Evolutionary conservation across 1,140 invertebrate species (phyloP).

Genomic region (Pemphigus obesinymphae): DNA sequence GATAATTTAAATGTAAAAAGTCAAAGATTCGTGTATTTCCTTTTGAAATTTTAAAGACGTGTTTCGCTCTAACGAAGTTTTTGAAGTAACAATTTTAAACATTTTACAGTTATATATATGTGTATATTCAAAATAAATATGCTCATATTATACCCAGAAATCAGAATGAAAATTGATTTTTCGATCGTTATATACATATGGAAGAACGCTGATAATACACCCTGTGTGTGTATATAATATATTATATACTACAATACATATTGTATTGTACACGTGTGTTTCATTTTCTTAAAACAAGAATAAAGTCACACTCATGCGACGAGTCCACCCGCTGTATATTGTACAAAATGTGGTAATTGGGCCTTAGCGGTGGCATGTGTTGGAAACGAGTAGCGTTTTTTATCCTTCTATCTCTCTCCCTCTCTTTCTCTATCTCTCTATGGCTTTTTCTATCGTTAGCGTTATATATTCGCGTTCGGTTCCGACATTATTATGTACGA

Average conservation of each 20-base stretch:
- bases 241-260: neutral
- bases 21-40: too few relatives aligned
- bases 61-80: too few relatives aligned
- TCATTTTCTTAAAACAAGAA: conserved; percentile 14
- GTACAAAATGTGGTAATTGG: conserved; percentile 14
- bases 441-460: neutral
- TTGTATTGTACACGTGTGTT: neutral
- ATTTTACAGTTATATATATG: too few relatives aligned
- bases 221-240: neutral
- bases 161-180: too few relatives aligned
- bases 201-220: too few relatives aligned
- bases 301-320: neutral
- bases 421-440: neutral
- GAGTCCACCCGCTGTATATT: neutral
- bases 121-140: too few relatives aligned
- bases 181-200: neutral
- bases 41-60: too few relatives aligned
- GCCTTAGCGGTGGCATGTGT: neutral
- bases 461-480: neutral
- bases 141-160: too few relatives aligned
- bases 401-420: neutral
- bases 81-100: too few relatives aligned
- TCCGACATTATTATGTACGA: neutral
- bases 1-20: too few relatives aligned
- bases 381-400: neutral